These are phyloP conservation scores for Gasterosteus aculeatus DNA, from an alignment of 2,113 vertebrate species.

Conservation along the genomic window DNA sequence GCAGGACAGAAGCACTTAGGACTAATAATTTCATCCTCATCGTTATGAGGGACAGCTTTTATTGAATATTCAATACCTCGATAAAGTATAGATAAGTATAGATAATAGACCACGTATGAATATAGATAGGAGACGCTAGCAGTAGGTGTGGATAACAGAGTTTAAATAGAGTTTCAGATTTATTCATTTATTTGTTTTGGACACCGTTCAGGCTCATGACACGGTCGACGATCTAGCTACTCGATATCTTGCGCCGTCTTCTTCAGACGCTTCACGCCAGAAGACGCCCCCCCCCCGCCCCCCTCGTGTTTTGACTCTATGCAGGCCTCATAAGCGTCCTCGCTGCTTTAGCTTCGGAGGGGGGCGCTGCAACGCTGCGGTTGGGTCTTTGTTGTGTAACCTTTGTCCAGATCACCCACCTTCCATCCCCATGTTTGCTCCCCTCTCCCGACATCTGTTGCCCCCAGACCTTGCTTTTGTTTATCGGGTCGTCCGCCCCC, in stretches of 20 bases:
- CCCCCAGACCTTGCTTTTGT: constrained; percentile 41
- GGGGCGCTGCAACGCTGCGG: constrained; percentile 27
- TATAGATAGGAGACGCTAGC: constrained; percentile 58
- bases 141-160: constrained; percentile 62
- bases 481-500: constrained; percentile 35
- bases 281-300: constrained; percentile 47
- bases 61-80: constrained; percentile 64
- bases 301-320: constrained; percentile 72
- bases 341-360: constrained; percentile 27
- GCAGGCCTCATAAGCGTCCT: constrained; percentile 70
- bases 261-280: constrained; percentile 42
- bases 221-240: constrained; percentile 44
- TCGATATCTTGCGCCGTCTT: constrained; percentile 50
- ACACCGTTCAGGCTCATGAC: constrained; percentile 49
- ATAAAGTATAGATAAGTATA: constrained; percentile 50
- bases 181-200: constrained; percentile 67
- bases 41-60: constrained; percentile 47
- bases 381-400: constrained; percentile 12
- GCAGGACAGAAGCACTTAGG: constrained; percentile 40
- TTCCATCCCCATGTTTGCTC: constrained; percentile 25
- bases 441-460: constrained; percentile 23
- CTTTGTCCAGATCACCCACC: constrained; percentile 17
- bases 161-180: constrained; percentile 64
- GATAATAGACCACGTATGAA: constrained; percentile 13
- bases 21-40: constrained; percentile 47